Percentiles rank a stretch among this genome's conserved stretches.
Conservation (phyloP, 2,113 vertebrate species). For the Syngnathus scovelli region DNA sequence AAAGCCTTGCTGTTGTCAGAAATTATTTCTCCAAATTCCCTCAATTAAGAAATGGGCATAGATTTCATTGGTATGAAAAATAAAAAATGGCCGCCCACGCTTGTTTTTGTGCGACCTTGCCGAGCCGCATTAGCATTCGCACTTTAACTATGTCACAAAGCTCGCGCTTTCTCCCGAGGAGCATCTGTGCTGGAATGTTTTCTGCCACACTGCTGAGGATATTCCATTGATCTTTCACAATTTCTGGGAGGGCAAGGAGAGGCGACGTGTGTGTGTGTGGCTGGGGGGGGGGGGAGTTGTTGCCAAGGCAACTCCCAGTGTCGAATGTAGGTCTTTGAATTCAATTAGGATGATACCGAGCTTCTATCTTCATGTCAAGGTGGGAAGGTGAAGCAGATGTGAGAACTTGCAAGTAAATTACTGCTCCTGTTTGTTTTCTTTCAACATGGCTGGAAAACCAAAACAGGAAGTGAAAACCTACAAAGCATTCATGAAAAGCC, state of each 20-base stretch:
- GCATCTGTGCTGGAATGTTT: conserved; percentile 52
- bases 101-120: conserved; percentile 31
- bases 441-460: not conserved
- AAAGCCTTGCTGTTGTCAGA: conserved; percentile 16
- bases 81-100: not conserved
- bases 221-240: conserved; percentile 67
- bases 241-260: conserved; percentile 33
- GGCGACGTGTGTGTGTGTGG: not conserved
- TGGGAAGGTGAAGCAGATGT: conserved; percentile 36
- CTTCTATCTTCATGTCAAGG: conserved; percentile 48
- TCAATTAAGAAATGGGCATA: conserved; percentile 16
- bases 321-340: conserved; percentile 73
- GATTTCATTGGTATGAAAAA: not conserved
- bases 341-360: conserved; percentile 60
- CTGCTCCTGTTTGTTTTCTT: not conserved
- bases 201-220: conserved; percentile 56
- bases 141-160: conserved; percentile 59
- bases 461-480: not conserved
- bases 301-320: conserved; percentile 69
- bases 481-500: not conserved
- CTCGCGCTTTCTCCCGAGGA: conserved; percentile 53
- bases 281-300: conserved; percentile 45
- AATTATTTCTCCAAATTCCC: conserved; percentile 25
- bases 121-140: conserved; percentile 46
- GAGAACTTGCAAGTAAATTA: conserved; percentile 33